phyloP scores from a whole-genome alignment of 2,113 vertebrate genomes.

The Progne subis region DNA sequence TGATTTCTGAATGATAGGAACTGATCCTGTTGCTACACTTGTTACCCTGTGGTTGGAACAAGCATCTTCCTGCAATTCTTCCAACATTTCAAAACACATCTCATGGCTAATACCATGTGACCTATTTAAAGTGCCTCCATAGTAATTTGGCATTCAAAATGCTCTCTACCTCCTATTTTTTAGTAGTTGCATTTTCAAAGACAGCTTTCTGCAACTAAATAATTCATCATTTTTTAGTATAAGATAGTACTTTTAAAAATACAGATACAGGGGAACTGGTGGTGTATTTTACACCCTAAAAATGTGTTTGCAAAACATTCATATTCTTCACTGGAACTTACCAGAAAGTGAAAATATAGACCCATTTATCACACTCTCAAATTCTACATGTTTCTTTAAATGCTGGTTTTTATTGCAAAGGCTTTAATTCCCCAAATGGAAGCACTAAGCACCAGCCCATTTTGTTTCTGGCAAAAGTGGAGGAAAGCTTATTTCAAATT shows the following conservation, averaged over 20 bases:
- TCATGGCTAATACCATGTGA: background rate
- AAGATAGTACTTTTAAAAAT: background rate
- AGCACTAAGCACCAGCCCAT: background rate
- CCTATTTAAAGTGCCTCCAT: background rate
- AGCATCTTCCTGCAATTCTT: background rate
- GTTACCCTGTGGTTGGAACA: background rate
- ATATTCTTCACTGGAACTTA: background rate
- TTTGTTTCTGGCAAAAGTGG: constrained; percentile 37
- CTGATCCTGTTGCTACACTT: background rate
- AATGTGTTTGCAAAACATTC: background rate
- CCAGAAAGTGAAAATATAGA: background rate
- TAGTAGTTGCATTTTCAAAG: background rate
- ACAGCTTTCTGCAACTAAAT: background rate
- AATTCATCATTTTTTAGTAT: background rate
- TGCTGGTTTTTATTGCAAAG: constrained; percentile 8
- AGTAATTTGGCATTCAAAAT: background rate
- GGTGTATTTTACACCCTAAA: background rate
- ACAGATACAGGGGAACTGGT: background rate
- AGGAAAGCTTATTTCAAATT: constrained; percentile 31
- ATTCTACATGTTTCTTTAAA: constrained; percentile 23
- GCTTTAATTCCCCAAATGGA: constrained; percentile 35
- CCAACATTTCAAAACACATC: background rate
- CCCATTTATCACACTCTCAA: background rate
- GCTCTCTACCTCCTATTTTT: background rate
- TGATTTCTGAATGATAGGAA: background rate